Evolutionary conservation across 2,888 invertebrate species (phyloP), one percentile per base, ranked within the genome.

Genomic region (Spodoptera picta): DNA sequence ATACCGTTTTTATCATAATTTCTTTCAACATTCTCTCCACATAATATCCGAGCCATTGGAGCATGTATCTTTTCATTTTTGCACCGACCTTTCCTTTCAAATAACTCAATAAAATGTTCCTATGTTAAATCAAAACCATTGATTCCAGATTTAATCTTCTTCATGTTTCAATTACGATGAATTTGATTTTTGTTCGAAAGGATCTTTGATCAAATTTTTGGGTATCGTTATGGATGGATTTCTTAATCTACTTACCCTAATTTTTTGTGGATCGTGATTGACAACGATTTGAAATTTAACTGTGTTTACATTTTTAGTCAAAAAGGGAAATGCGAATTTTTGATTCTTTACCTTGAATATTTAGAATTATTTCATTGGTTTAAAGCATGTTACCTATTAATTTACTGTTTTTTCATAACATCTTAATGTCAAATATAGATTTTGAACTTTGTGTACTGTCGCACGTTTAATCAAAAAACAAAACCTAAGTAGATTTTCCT

Each of bases 121-220:
- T 49, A 68, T 68, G 73, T 68, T 71, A 63, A 69, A 73, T 73
- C 68, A 54, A 63, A 73, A 73, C 47, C 70, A 70, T 57, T 70
- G 70, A 70, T 60, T 69, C 49, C 27, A 31, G 45, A 65, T 70
- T 67, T 67, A 67, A 69, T 73, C 73, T 61, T 45, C 54, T 54
- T 58, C 53, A 61, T 68, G 61, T 73, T 70, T 70, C 70, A 73
- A 68, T 68, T 73, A 68, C 56, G 23, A 36, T 70, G 57, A 73
- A 61, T 60, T 61, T 48, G 60, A 51, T 70, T 73, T 66, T 66
- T 69, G 51, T 55, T 47, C 46, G 14, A 42, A 36, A 53, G 49
- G 61, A 50, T 50, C 52, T 60, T 53, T 47, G 47, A 44, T 44
- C 70, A 67, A 36, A 36, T 9, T 70, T 66, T 54, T 4, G 43